phyloP scores from a whole-genome alignment of 2,113 vertebrate species.

The Thermophis baileyi region DNA sequence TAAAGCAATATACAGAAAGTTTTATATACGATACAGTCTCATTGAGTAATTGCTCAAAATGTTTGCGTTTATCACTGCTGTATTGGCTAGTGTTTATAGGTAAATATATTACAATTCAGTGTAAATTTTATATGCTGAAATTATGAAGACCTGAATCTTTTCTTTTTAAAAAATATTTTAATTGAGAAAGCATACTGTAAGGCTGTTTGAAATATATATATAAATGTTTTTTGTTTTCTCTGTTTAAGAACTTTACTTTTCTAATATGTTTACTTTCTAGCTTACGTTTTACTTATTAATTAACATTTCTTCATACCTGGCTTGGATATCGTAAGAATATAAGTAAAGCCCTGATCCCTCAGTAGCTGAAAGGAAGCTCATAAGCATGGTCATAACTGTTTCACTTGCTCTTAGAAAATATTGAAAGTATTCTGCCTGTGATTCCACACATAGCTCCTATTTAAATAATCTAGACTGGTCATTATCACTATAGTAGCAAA shows the following conservation, averaged over 20 bases:
- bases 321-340: background rate
- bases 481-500: no score
- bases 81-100: background rate
- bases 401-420: background rate
- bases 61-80: background rate
- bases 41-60: background rate
- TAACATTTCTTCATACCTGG: background rate
- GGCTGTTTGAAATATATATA: background rate
- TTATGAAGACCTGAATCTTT: background rate
- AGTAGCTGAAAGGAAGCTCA: background rate
- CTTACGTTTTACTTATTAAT: background rate
- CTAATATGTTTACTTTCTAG: background rate
- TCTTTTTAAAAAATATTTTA: background rate
- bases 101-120: background rate
- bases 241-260: background rate
- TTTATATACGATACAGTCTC: no score
- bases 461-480: no score
- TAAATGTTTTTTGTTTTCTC: background rate
- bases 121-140: no score
- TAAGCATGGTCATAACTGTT: background rate
- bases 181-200: background rate
- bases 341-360: background rate
- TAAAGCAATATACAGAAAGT: no score
- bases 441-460: no score
- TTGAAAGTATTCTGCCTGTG: no score